Conservation (phyloP, 2,888 invertebrate genomes). For the Drosophila nigritarsus region DNA sequence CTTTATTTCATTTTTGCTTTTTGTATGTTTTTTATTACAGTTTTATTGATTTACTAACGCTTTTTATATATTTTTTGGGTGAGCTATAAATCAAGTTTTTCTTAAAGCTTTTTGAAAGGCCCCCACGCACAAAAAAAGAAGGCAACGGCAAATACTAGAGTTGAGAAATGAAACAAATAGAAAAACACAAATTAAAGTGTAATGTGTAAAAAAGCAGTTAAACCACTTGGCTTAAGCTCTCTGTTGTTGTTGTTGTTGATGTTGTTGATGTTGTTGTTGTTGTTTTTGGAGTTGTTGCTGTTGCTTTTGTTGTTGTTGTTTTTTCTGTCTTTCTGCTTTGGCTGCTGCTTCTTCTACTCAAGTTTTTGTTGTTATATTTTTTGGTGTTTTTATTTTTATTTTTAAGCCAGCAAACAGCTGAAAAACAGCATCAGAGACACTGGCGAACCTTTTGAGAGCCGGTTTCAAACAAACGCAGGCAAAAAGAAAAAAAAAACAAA, state of each 20-base stretch:
- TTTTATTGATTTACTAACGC: conserved; percentile 59
- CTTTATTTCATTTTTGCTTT: neutral
- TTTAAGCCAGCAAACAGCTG: conserved; percentile 64
- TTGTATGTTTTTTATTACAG: conserved; percentile 32
- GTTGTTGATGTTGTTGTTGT: conserved; percentile 9
- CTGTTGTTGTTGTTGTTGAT: conserved; percentile 18
- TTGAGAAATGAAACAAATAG: conserved; percentile 68
- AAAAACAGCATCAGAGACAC: conserved; percentile 67
- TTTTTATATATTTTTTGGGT: conserved; percentile 33
- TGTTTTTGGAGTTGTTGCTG: conserved; percentile 12
- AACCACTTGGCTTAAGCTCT: conserved; percentile 61
- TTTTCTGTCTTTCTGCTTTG: conserved; percentile 10
- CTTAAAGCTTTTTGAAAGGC: conserved; percentile 68
- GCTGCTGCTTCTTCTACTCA: conserved; percentile 21
- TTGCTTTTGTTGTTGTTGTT: conserved; percentile 20
- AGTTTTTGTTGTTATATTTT: conserved; percentile 11
- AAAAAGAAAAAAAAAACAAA: conserved; percentile 20
- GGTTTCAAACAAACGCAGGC: conserved; percentile 62
- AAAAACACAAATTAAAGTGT: conserved; percentile 73
- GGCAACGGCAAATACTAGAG: conserved; percentile 49
- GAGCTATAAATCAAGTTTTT: conserved; percentile 72
- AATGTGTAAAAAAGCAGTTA: conserved; percentile 70
- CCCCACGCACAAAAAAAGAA: conserved; percentile 65
- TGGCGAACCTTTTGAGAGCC: conserved; percentile 70
- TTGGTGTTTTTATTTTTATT: conserved; percentile 19